These are phyloP conservation scores for Lasioglossum oenotherae DNA, from an alignment of 2,888 invertebrate genomes.

Conservation along the genomic window DNA sequence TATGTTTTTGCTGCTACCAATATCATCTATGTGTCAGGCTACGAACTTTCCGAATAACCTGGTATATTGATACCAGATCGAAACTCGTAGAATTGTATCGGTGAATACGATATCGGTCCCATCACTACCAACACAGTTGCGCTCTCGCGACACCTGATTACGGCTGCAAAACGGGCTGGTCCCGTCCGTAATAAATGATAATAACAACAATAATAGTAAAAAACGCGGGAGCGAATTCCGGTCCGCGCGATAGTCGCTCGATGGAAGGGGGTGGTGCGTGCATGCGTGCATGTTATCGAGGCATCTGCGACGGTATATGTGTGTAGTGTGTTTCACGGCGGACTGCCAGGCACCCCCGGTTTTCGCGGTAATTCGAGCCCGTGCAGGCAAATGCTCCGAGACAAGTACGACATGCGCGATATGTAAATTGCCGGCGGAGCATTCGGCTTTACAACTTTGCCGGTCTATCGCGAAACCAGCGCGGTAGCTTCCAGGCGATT, in stretches of 20 bases:
- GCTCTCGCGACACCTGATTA: neutral
- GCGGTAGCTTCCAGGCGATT: constrained; percentile 23
- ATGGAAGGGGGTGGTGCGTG: neutral
- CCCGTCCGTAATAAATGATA: neutral
- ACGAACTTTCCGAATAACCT: too few species aligned
- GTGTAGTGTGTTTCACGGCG: constrained; percentile 22
- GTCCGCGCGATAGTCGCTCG: constrained; percentile 21
- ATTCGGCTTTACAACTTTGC: constrained; percentile 17
- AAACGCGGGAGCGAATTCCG: constrained; percentile 1
- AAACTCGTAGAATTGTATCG: too few species aligned
- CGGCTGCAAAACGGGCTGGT: neutral
- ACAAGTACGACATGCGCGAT: constrained; percentile 47
- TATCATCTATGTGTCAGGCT: too few species aligned
- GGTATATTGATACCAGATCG: too few species aligned
- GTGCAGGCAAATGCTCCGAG: constrained; percentile 26
- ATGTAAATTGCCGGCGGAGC: constrained; percentile 50
- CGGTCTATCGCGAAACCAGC: constrained; percentile 22
- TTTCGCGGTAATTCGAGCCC: constrained; percentile 48
- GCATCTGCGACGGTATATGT: neutral
- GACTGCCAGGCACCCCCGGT: constrained; percentile 21
- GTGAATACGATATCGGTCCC: too few species aligned
- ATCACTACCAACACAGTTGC: neutral
- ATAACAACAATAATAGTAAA: neutral
- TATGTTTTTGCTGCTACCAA: too few species aligned
- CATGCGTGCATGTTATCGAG: constrained; percentile 27